Percentiles rank a stretch among this genome's conserved stretches.
Evolutionary conservation across 2,113 vertebrate species (phyloP).

Genomic region (Crotalus horridus): DNA sequence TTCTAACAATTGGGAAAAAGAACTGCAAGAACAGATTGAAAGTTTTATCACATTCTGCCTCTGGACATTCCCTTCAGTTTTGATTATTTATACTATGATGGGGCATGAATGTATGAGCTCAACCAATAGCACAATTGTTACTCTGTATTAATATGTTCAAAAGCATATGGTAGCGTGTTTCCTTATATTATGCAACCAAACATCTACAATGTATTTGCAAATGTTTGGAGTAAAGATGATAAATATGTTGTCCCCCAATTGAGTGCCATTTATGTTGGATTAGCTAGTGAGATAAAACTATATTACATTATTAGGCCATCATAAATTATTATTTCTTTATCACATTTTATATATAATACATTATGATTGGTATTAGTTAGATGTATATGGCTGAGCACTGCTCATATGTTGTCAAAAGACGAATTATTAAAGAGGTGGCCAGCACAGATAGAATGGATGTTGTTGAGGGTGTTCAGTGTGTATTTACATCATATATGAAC

Average conservation of each 20-base stretch:
- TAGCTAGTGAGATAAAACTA: background rate
- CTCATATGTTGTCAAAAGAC: background rate
- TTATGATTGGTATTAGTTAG: background rate
- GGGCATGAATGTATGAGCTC: background rate
- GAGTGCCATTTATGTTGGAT: background rate
- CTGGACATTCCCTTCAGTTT: background rate
- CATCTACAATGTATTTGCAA: background rate
- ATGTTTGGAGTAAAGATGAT: background rate
- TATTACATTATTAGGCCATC: background rate
- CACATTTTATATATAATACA: background rate
- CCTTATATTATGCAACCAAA: background rate
- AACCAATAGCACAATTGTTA: background rate
- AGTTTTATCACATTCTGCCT: background rate
- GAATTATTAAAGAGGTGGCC: background rate
- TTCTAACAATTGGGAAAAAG: background rate
- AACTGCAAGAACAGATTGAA: background rate
- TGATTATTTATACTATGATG: background rate
- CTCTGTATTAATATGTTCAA: background rate
- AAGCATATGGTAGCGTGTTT: background rate
- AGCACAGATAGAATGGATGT: background rate
- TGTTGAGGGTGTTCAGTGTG: background rate
- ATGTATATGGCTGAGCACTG: background rate
- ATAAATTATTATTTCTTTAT: background rate
- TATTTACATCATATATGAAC: background rate
- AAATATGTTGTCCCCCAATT: background rate